Conservation (phyloP, 2,888 invertebrate species). For the Eupithecia pulchellata region DNA sequence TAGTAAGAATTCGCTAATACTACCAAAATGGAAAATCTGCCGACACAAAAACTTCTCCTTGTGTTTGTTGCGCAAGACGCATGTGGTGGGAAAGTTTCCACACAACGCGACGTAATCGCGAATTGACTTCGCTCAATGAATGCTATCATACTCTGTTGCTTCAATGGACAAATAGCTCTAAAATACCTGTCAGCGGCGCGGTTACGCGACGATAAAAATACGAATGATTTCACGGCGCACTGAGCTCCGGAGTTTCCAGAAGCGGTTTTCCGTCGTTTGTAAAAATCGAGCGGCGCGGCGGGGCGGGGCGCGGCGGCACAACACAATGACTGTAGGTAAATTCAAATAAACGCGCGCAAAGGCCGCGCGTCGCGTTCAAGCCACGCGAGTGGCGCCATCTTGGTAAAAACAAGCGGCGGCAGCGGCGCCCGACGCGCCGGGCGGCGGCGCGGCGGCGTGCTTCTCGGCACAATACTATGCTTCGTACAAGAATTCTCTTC, state of each 20-base stretch:
- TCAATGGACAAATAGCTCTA: conserved; percentile 37
- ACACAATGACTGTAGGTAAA: conserved; percentile 47
- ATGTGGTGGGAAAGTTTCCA: conserved; percentile 81
- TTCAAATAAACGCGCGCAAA: conserved; percentile 75
- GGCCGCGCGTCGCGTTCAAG: conserved; percentile 79
- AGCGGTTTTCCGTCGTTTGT: conserved; percentile 70
- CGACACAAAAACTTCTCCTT: conserved; percentile 75
- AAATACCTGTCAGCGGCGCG: conserved; percentile 10
- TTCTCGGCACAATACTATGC: neutral
- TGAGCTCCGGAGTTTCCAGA: conserved; percentile 37
- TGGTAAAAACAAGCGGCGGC: conserved; percentile 60
- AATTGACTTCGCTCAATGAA: conserved; percentile 62
- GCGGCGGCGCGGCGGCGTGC: conserved; percentile 69
- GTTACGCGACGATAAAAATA: conserved; percentile 71
- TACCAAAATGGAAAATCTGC: conserved; percentile 75
- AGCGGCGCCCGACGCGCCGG: conserved; percentile 47
- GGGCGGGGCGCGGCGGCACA: too few species aligned
- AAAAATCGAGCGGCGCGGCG: conserved; percentile 69
- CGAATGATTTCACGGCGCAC: conserved; percentile 75
- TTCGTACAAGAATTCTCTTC: neutral
- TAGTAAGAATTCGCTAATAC: neutral
- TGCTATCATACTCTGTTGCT: conserved; percentile 64
- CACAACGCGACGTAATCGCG: conserved; percentile 69
- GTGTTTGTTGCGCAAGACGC: conserved; percentile 79
- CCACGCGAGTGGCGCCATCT: conserved; percentile 83